A percentile compares a stretch with the other conserved stretches of the same genome.
Evolutionary conservation across 2,113 vertebrate genomes (phyloP).

Genomic region (Pristiophorus japonicus): DNA sequence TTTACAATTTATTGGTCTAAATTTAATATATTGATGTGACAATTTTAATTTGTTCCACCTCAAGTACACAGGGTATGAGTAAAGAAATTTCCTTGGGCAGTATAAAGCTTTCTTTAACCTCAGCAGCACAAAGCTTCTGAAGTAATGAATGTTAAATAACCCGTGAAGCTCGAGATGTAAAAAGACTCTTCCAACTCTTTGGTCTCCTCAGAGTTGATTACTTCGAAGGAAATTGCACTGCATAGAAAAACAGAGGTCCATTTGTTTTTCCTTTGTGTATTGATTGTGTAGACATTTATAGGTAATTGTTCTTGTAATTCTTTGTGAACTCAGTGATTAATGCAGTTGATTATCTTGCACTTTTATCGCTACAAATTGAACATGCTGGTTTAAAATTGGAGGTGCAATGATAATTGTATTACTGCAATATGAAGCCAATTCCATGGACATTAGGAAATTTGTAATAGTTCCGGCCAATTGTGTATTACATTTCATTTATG

Average conservation of each 20-base stretch:
- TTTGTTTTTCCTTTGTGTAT: conserved; percentile 28
- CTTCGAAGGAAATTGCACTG: conserved; percentile 6
- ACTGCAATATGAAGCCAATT: background rate
- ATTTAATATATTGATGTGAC: background rate
- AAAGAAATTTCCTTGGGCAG: background rate
- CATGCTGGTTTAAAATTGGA: background rate
- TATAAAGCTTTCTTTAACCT: background rate
- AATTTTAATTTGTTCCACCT: background rate
- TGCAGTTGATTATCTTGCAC: background rate
- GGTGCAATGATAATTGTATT: conserved; percentile 3
- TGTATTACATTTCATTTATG: background rate
- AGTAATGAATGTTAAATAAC: conserved; percentile 11
- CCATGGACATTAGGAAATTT: background rate
- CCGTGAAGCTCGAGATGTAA: background rate
- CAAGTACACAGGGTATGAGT: background rate
- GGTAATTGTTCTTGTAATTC: conserved; percentile 29
- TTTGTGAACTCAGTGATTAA: conserved; percentile 14
- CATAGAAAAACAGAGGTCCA: background rate
- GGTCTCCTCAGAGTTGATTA: background rate
- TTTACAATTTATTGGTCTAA: background rate
- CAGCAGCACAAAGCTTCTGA: background rate
- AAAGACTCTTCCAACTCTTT: background rate
- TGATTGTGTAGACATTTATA: background rate
- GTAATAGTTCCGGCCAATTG: background rate
- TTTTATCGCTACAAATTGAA: background rate